Conservation (phyloP, 2,113 vertebrate species). For the Ramphastos sulfuratus region DNA sequence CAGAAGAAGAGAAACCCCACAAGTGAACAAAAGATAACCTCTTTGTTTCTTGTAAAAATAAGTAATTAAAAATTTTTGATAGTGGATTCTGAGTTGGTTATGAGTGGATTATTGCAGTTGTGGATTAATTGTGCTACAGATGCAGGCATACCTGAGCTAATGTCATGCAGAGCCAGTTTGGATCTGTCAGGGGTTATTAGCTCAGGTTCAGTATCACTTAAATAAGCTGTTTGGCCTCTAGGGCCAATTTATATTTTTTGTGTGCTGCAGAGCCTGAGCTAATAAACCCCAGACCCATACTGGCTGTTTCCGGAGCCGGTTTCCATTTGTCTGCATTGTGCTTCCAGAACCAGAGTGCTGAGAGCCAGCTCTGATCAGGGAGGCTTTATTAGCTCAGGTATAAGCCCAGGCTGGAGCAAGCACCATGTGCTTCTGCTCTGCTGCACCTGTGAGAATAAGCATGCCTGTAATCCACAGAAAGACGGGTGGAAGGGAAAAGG, state of each 20-base stretch:
- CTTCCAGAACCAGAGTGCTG: conserved; percentile 28
- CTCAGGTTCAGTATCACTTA: conserved; percentile 34
- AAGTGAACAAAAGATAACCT: not conserved
- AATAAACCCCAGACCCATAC: conserved; percentile 45
- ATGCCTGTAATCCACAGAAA: not conserved
- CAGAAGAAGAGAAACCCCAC: not conserved
- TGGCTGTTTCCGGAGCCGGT: conserved; percentile 20
- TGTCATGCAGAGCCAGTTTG: not conserved
- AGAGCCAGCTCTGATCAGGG: conserved; percentile 29
- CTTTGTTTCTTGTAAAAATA: not conserved
- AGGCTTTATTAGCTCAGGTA: conserved; percentile 59
- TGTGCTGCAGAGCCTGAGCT: conserved; percentile 38
- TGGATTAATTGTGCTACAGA: not conserved
- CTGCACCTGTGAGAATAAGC: conserved; percentile 30
- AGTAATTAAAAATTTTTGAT: not conserved
- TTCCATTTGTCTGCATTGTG: not conserved
- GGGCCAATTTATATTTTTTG: conserved; percentile 9
- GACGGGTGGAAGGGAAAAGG: not conserved
- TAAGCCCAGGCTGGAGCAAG: not conserved
- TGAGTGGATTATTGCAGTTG: not conserved
- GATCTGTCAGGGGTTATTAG: conserved; percentile 41
- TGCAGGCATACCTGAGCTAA: conserved; percentile 35
- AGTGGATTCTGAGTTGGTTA: not conserved
- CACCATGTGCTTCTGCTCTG: conserved; percentile 32
- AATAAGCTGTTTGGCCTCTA: conserved; percentile 50